phyloP scores from a whole-genome alignment of 2,888 invertebrate genomes.

The Calliopum simillimum region DNA sequence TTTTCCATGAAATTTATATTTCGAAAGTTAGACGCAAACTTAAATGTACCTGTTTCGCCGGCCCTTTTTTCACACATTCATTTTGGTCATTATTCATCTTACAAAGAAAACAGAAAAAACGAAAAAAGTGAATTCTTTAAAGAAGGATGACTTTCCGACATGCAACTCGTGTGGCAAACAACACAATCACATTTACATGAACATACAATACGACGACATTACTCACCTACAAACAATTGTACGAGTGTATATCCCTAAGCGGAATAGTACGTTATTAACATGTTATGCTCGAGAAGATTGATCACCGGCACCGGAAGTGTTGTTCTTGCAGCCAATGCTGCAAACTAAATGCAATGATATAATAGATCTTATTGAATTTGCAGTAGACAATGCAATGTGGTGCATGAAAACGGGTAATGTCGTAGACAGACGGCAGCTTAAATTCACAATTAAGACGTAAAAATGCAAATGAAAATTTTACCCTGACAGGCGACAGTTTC shows the following conservation, averaged over 20 bases:
- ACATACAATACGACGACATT: neutral
- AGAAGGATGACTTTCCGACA: neutral
- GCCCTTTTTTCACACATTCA: too few species aligned
- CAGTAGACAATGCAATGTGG: too few species aligned
- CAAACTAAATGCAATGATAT: constrained; percentile 6
- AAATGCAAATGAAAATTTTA: too few species aligned
- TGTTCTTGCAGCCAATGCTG: constrained; percentile 6
- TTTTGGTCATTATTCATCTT: too few species aligned
- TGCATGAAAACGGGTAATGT: too few species aligned
- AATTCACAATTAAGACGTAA: too few species aligned
- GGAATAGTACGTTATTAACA: constrained; percentile 15
- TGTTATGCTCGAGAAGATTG: constrained; percentile 23
- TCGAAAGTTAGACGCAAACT: too few species aligned
- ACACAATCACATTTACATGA: neutral
- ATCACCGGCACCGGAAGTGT: constrained; percentile 26
- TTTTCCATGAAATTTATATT: too few species aligned
- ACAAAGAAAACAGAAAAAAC: neutral
- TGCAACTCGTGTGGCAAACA: neutral
- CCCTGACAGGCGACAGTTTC: too few species aligned
- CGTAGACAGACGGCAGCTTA: too few species aligned
- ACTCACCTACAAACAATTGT: neutral
- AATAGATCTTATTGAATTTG: constrained; percentile 8
- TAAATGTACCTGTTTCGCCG: too few species aligned
- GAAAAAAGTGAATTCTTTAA: neutral
- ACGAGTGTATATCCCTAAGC: neutral